These are phyloP conservation scores for Eulemur coronatus DNA, from an alignment of 2,797 vertebrate genomes.

Conservation along the genomic window DNA sequence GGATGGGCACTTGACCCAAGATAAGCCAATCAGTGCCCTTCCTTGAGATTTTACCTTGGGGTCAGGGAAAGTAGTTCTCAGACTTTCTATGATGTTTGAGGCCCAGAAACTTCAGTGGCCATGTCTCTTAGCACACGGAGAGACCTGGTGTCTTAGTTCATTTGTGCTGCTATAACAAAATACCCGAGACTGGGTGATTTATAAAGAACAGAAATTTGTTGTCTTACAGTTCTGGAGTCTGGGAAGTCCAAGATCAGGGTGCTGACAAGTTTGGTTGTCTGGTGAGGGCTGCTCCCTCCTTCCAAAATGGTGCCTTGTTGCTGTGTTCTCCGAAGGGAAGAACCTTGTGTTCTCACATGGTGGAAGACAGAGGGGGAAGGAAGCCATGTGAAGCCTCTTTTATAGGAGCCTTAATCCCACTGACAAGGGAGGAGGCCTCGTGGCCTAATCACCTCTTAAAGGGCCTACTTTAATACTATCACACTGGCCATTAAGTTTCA, in stretches of 20 bases:
- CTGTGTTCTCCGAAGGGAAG: background rate
- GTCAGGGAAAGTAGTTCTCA: background rate
- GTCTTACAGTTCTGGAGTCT: background rate
- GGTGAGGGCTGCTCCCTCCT: background rate
- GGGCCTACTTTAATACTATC: background rate
- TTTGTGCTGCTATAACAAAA: background rate
- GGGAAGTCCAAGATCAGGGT: background rate
- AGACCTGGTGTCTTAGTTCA: background rate
- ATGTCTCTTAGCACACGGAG: background rate
- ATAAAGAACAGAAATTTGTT: background rate
- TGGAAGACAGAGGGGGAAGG: background rate
- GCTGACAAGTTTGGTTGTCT: background rate
- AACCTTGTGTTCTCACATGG: background rate
- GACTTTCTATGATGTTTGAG: background rate
- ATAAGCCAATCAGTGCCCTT: background rate
- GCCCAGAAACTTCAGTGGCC: background rate
- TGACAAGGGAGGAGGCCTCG: background rate
- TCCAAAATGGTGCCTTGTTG: background rate
- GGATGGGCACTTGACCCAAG: background rate
- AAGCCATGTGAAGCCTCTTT: background rate
- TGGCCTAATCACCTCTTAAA: background rate
- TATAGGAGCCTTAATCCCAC: background rate
- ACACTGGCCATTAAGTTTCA: background rate
- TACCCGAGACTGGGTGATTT: background rate
- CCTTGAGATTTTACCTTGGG: background rate